Evolutionary conservation across 2,888 invertebrate genomes (phyloP), one percentile per base, ranked within the genome.

Genomic region (Pristionchus exspectatus): DNA sequence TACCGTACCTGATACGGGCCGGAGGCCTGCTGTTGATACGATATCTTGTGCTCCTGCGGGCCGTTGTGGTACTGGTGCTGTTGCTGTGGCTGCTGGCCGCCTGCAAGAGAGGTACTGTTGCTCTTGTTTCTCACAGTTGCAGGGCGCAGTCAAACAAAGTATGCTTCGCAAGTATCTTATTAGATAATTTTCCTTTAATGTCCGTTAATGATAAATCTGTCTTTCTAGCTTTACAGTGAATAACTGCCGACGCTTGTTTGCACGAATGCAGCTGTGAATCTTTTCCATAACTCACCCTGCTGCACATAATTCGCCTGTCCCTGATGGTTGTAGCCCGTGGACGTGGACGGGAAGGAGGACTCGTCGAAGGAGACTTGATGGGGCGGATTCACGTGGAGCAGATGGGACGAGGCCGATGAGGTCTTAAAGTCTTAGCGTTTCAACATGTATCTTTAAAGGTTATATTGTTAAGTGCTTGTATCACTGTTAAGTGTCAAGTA

Each of bases 341-440:
- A 87, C 0, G 63, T 44, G n/a, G 87, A 54, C 2, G 63, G 69
- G 87, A 88, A 88, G 72, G 87, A 74, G 10, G 74, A 72, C 56
- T 88, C 87, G 56, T 88, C 87, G 74, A 88, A 88, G 24, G 87
- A 88, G 9, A 88, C 87, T 44, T 88, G 87, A n/a, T 87, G 87
- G 7, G 72, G 72, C 1, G 72, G 54, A 59, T 87, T 87, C 18
- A 72, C 87, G 54, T 74, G 74, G 0, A 74, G 56, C 0, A 27
- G 54, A 38, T 63, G 69, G 12, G 87, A 88, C 7, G 87, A 88
- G 33, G 74, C 38, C 14, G 87, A 54, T 1, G 87, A 88, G 18
- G 74, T 63, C 87, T 88, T 54, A 30, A 74, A 30, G 44, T 50
- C 5, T 27, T n/a, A 2, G 21, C 3, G 33, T 4, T n/a, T 54